Conservation (phyloP, 2,113 vertebrate genomes). For the Nesogale talazaci region DNA sequence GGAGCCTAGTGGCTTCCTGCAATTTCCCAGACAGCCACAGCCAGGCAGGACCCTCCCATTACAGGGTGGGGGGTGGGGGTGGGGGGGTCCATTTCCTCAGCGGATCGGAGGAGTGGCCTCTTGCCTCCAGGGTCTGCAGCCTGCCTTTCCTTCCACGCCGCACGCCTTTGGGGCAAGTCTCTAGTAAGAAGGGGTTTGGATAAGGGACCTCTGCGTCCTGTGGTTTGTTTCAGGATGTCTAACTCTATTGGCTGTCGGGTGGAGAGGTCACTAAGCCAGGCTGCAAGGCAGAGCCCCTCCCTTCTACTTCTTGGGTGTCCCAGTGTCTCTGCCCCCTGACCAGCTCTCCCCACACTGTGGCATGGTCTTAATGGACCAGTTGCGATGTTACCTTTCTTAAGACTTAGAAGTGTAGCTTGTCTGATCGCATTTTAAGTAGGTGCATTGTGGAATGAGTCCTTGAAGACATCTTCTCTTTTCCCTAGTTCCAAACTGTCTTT, state of each 20-base stretch:
- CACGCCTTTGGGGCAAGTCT: not conserved
- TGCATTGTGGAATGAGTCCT: not conserved
- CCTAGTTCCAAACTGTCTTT: slow-evolving; percentile 23
- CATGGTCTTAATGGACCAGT: not conserved
- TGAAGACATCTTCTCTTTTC: slow-evolving; percentile 18
- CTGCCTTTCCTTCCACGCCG: not conserved
- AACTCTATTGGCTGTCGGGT: not conserved
- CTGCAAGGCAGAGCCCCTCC: not conserved
- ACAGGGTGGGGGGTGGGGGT: too few species aligned
- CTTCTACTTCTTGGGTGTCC: not conserved
- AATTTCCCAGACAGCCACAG: not conserved
- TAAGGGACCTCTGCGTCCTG: not conserved
- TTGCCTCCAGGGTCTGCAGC: too few species aligned
- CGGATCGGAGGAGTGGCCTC: not conserved
- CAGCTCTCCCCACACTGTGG: not conserved
- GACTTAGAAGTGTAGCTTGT: not conserved
- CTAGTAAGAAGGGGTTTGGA: not conserved
- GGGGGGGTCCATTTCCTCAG: not conserved
- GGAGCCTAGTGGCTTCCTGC: not conserved
- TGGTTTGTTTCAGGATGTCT: slow-evolving; percentile 16
- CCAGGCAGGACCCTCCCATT: not conserved
- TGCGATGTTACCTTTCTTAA: slow-evolving; percentile 2
- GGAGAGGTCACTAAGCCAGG: not conserved
- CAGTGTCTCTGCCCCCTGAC: not conserved
- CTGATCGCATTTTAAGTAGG: not conserved